These are phyloP conservation scores for Coelopa pilipes DNA, from an alignment of 2,888 invertebrate genomes.

Conservation along the genomic window DNA sequence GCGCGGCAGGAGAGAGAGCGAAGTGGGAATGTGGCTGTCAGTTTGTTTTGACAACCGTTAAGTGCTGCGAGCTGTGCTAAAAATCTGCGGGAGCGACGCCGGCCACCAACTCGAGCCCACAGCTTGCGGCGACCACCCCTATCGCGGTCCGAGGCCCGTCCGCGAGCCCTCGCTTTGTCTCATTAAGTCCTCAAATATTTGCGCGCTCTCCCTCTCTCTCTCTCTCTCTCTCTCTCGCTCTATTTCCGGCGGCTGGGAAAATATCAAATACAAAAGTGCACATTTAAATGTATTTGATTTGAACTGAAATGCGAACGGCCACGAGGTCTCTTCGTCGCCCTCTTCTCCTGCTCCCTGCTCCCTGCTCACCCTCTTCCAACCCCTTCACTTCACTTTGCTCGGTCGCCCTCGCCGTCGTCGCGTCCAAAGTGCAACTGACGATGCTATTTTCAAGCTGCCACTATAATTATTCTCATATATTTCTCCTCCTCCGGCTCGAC, in stretches of 20 bases:
- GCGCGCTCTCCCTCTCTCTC: neutral
- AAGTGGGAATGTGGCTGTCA: neutral
- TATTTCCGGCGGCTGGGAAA: neutral
- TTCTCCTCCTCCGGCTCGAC: neutral
- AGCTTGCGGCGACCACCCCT: neutral
- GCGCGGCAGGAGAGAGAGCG: neutral
- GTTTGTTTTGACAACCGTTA: conserved; percentile 11
- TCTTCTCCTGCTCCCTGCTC: too few species aligned
- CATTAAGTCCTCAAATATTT: conserved; percentile 9
- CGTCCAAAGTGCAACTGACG: conserved; percentile 2
- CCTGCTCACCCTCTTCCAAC: too few species aligned
- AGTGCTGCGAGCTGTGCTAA: conserved; percentile 13
- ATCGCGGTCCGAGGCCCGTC: neutral
- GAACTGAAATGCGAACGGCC: neutral
- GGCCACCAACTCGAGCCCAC: neutral
- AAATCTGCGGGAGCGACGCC: conserved; percentile 8
- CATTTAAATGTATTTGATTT: conserved; percentile 1
- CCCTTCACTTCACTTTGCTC: too few species aligned
- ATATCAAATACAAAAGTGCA: neutral
- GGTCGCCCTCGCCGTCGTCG: neutral
- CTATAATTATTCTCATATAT: neutral
- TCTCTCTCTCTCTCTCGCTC: too few species aligned
- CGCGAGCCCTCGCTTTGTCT: neutral
- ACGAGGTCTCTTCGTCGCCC: too few species aligned
- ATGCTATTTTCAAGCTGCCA: neutral